Evolutionary conservation across 2,888 invertebrate species (phyloP).

Genomic region (Argynnis bischoffii): DNA sequence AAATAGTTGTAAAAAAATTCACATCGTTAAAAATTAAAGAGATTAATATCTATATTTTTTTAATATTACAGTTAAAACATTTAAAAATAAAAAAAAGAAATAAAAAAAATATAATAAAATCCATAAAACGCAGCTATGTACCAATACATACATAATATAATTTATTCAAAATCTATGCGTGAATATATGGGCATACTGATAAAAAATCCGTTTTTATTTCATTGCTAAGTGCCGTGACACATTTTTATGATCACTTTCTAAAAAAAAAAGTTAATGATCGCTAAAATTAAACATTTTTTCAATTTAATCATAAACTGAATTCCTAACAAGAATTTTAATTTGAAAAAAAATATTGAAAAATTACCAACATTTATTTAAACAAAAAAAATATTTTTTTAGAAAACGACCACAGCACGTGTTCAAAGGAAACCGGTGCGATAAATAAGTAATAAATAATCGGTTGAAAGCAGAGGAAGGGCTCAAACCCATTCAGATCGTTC

Average conservation of each 20-base stretch:
- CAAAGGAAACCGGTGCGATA: conserved; percentile 10
- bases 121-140: conserved; percentile 43
- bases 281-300: background rate
- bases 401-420: conserved; percentile 6
- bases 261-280: background rate
- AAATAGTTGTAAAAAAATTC: conserved; percentile 5
- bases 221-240: conserved; percentile 31
- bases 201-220: conserved; percentile 33
- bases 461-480: conserved; percentile 19
- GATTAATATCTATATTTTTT: conserved; percentile 4
- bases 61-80: conserved; percentile 33
- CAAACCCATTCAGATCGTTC: conserved; percentile 19
- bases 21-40: background rate
- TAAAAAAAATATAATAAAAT: conserved; percentile 26
- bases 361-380: background rate
- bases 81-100: conserved; percentile 17
- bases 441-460: conserved; percentile 20
- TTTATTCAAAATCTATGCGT: conserved; percentile 47
- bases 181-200: conserved; percentile 38
- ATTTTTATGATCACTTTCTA: conserved; percentile 26
- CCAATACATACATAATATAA: conserved; percentile 34
- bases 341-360: background rate
- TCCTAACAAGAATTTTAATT: background rate
- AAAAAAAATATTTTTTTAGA: background rate
- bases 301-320: background rate